Conservation (phyloP, 2,888 invertebrate genomes). For the Schrankia costaestrigalis region DNA sequence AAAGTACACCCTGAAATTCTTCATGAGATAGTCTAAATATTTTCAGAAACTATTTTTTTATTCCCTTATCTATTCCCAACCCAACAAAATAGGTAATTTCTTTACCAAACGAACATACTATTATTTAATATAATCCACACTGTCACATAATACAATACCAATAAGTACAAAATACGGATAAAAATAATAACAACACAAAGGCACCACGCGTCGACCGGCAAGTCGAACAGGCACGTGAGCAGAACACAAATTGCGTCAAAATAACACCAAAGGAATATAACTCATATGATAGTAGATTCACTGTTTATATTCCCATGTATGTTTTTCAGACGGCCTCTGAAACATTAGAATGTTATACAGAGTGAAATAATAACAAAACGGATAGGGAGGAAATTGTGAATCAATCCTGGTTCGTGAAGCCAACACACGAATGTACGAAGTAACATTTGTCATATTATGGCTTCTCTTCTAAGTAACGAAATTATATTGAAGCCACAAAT, state of each 20-base stretch:
- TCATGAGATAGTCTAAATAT: no score
- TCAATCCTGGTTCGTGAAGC: constrained; percentile 37
- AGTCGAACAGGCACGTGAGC: constrained; percentile 65
- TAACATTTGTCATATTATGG: constrained; percentile 25
- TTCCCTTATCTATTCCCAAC: no score
- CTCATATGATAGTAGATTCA: constrained; percentile 34
- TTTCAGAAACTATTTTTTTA: no score
- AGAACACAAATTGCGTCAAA: constrained; percentile 58
- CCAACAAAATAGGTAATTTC: no score
- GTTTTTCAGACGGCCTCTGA: constrained; percentile 37
- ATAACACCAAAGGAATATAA: constrained; percentile 36
- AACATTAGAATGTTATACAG: constrained; percentile 61
- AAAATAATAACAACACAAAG: constrained; percentile 65
- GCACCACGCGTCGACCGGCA: constrained; percentile 53
- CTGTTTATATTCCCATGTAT: constrained; percentile 13
- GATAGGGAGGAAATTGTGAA: constrained; percentile 43
- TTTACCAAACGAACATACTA: constrained; percentile 41
- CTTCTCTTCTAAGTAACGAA: constrained; percentile 1
- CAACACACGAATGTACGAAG: constrained; percentile 22
- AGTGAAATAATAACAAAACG: constrained; percentile 53
- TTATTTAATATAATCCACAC: constrained; percentile 56
- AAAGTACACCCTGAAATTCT: no score
- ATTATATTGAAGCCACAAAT: no score
- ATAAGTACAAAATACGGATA: constrained; percentile 68
- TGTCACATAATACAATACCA: constrained; percentile 60